Percentiles rank a stretch among this genome's conserved stretches.
phyloP scores from a whole-genome alignment of 2,113 vertebrate species.

The Polypterus bichir region DNA sequence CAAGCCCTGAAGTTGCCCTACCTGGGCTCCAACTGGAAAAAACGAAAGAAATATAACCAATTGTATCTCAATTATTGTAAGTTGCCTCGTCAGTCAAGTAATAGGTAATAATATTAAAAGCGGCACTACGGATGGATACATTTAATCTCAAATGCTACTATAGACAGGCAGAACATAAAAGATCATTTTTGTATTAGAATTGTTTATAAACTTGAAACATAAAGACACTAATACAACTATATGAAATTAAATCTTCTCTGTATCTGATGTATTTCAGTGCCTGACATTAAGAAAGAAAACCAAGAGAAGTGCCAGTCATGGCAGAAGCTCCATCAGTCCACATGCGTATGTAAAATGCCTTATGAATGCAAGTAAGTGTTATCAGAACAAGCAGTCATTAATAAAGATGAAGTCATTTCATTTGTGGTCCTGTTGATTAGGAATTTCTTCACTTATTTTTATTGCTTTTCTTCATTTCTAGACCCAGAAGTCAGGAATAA shows the following conservation, averaged over 20 bases:
- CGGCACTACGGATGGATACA: too few species aligned
- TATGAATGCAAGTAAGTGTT: slow-evolving; percentile 70
- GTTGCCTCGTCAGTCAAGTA: too few species aligned
- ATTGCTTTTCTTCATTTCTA: not conserved
- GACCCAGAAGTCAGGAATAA: not conserved
- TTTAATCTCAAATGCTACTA: not conserved
- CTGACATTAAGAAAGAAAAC: slow-evolving; percentile 22
- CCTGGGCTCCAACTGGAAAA: too few species aligned
- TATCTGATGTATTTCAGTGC: slow-evolving; percentile 28
- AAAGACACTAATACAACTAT: not conserved
- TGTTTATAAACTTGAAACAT: not conserved
- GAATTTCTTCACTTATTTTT: not conserved
- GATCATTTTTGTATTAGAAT: too few species aligned
- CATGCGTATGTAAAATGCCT: slow-evolving; percentile 76
- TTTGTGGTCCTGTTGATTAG: not conserved
- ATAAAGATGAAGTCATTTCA: not conserved
- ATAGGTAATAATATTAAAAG: too few species aligned
- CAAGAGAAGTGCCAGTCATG: slow-evolving; percentile 55
- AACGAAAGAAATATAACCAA: too few species aligned
- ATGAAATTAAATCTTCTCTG: not conserved
- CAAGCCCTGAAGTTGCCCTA: too few species aligned
- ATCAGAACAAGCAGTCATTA: too few species aligned
- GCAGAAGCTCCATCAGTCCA: slow-evolving; percentile 53
- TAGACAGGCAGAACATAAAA: not conserved
- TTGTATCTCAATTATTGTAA: too few species aligned